These are phyloP conservation scores for Parazoanthus atlanticus DNA, from an alignment of 92 coral and sea anemone genomes.

Conservation along the genomic window DNA sequence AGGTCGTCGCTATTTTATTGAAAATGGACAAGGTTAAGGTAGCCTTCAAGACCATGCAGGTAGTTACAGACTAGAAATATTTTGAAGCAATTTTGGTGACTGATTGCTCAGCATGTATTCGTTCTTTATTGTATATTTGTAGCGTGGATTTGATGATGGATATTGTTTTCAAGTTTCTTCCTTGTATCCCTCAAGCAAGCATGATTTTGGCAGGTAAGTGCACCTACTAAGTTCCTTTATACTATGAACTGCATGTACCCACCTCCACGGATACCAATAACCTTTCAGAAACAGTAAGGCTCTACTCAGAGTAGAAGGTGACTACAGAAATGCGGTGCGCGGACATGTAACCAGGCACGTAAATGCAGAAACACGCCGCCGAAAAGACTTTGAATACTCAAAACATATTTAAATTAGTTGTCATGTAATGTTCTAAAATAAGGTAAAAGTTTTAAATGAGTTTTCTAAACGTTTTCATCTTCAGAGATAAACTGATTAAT, in stretches of 20 bases:
- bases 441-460: no score
- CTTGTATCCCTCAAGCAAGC: not conserved
- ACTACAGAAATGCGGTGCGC: not conserved
- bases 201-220: constrained; percentile 19
- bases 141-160: constrained; percentile 26
- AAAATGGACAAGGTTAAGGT: constrained; percentile 1
- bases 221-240: not conserved
- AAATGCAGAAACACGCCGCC: constrained; percentile 1
- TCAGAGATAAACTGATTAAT: no score
- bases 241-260: no score
- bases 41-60: constrained; percentile 8
- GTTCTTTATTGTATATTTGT: not conserved
- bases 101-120: not conserved
- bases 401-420: no score
- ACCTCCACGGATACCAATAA: not conserved
- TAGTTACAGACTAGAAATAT: not conserved
- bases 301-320: no score
- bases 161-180: constrained; percentile 20
- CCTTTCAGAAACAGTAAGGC: no score
- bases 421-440: no score
- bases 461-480: no score
- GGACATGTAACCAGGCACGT: not conserved
- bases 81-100: not conserved
- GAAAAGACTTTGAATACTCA: not conserved
- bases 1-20: constrained; percentile 4